Conservation (phyloP, 2,888 invertebrate genomes). For the Maniola hyperantus region DNA sequence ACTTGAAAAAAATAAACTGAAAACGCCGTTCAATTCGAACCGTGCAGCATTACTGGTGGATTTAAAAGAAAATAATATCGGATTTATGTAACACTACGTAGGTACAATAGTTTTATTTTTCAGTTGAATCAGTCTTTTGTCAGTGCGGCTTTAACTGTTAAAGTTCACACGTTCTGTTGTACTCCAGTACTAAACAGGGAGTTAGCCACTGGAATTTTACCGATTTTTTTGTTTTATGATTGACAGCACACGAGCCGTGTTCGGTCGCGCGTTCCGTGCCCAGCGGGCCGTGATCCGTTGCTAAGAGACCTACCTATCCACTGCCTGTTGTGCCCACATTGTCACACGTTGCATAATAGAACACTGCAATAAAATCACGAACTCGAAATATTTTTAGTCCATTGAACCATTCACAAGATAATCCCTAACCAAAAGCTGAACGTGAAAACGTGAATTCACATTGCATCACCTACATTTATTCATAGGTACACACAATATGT, state of each 20-base stretch:
- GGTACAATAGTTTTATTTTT: constrained; percentile 35
- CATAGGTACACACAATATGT: neutral
- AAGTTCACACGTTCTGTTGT: constrained; percentile 33
- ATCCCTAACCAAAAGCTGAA: constrained; percentile 44
- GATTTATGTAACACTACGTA: constrained; percentile 38
- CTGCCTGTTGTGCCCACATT: constrained; percentile 57
- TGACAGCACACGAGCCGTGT: constrained; percentile 78
- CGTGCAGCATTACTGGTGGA: constrained; percentile 41
- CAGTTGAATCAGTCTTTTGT: constrained; percentile 51
- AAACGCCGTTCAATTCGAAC: constrained; percentile 42
- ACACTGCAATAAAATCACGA: constrained; percentile 58
- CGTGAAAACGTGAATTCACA: constrained; percentile 29
- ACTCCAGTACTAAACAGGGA: constrained; percentile 62
- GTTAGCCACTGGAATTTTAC: constrained; percentile 69
- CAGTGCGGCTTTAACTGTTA: constrained; percentile 49
- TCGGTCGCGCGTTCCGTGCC: constrained; percentile 76
- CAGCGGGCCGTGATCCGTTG: constrained; percentile 70
- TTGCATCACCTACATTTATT: constrained; percentile 16
- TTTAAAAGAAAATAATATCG: constrained; percentile 46
- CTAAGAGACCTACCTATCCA: constrained; percentile 72
- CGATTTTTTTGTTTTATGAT: constrained; percentile 74
- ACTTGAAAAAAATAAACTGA: constrained; percentile 55
- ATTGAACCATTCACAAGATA: constrained; percentile 52
- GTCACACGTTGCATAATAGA: constrained; percentile 66
- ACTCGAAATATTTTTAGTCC: constrained; percentile 48